Percentiles rank a stretch among this genome's conserved stretches.
Conservation (phyloP, 2,113 vertebrate species). For the Mormyrus iriodes region DNA sequence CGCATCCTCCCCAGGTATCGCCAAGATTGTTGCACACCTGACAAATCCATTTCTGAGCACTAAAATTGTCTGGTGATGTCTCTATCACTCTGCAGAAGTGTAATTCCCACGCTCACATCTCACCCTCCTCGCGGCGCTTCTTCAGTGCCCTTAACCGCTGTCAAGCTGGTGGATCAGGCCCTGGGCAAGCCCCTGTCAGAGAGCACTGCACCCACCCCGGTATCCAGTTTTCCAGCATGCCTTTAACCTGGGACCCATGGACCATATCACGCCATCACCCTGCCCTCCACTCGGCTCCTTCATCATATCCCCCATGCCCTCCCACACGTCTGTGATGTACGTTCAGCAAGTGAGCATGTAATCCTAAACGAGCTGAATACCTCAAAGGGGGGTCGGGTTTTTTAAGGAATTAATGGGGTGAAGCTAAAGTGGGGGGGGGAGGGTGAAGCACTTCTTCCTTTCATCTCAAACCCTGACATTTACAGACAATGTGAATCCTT, state of each 20-base stretch:
- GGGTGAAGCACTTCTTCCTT: background rate
- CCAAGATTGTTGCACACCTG: background rate
- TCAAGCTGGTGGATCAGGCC: background rate
- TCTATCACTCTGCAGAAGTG: background rate
- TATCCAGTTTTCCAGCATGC: background rate
- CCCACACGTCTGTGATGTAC: background rate
- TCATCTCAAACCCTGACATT: constrained; percentile 10
- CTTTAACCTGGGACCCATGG: background rate
- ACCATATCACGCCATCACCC: background rate
- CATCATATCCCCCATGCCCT: background rate
- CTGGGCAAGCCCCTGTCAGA: background rate
- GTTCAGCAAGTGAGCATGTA: constrained; percentile 3
- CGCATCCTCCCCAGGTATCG: background rate
- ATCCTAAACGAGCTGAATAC: constrained; percentile 37
- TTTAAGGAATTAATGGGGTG: background rate
- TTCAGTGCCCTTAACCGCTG: background rate
- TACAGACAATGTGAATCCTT: constrained; percentile 2
- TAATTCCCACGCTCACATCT: background rate
- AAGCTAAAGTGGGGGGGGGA: background rate
- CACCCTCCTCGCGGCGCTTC: background rate
- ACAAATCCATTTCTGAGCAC: background rate
- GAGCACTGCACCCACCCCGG: background rate
- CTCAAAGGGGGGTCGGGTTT: background rate
- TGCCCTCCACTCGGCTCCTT: background rate
- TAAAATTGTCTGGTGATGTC: background rate